Evolutionary conservation across 2,797 vertebrate genomes (phyloP).

Genomic region (Poecilia wingei): DNA sequence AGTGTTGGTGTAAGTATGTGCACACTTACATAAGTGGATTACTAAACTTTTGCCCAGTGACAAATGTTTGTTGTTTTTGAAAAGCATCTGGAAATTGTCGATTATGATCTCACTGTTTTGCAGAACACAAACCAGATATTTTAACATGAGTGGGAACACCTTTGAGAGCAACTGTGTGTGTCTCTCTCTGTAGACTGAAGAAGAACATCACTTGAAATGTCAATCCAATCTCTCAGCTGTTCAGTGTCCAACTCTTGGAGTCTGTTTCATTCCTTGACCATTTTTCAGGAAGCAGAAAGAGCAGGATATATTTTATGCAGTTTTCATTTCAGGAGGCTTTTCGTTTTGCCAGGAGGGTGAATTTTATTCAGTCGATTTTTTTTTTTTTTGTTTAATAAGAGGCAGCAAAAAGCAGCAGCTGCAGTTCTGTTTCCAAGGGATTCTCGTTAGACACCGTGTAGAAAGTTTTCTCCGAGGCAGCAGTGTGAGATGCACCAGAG

Average conservation of each 20-base stretch:
- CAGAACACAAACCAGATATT: neutral
- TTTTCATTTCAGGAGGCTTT: conserved; percentile 31
- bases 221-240: conserved; percentile 9
- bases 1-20: neutral
- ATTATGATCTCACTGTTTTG: neutral
- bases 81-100: neutral
- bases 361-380: conserved; percentile 3
- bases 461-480: conserved; percentile 28
- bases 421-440: conserved; percentile 19
- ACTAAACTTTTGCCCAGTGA: neutral
- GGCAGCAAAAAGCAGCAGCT: conserved; percentile 1
- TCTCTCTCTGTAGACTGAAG: neutral
- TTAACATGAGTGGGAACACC: neutral
- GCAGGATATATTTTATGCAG: conserved; percentile 11
- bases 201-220: conserved; percentile 13
- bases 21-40: neutral
- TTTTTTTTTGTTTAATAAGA: neutral
- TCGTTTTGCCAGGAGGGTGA: conserved; percentile 25
- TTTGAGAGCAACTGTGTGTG: neutral
- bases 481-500: conserved; percentile 22
- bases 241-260: conserved; percentile 8
- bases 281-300: conserved; percentile 24
- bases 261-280: conserved; percentile 16
- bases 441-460: conserved; percentile 3
- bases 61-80: neutral